These are phyloP conservation scores for Osmoderma eremita DNA, from an alignment of 2,888 invertebrate species.

Conservation along the genomic window DNA sequence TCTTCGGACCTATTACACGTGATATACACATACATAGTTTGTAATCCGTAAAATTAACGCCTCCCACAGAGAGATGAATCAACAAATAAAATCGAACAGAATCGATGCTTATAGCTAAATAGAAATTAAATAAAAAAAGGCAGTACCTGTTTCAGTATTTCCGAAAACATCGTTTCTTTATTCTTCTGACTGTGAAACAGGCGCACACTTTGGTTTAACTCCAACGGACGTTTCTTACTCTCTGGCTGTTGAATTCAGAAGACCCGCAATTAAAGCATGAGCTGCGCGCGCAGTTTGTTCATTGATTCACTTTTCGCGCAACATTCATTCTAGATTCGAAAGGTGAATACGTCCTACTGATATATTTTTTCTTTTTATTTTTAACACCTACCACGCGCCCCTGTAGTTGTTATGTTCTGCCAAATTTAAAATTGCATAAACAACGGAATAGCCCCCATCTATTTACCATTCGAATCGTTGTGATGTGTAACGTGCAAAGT, in stretches of 20 bases:
- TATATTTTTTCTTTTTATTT: too few relatives aligned
- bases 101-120: neutral
- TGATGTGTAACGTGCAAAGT: neutral
- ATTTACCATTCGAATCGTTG: neutral
- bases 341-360: too few relatives aligned
- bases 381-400: too few relatives aligned
- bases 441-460: neutral
- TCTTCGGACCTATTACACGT: neutral
- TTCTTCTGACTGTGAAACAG: too few relatives aligned
- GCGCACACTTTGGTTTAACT: neutral
- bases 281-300: conserved; percentile 26
- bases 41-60: conserved; percentile 18
- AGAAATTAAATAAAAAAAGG: neutral
- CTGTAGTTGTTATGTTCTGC: neutral
- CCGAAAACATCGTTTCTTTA: conserved; percentile 22
- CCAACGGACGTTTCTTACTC: neutral
- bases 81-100: neutral
- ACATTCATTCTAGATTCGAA: too few relatives aligned
- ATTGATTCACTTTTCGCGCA: conserved; percentile 11
- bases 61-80: conserved; percentile 21
- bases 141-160: conserved; percentile 27
- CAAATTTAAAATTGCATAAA: too few relatives aligned
- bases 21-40: neutral
- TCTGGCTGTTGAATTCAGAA: conserved; percentile 26
- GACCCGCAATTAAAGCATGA: conserved; percentile 12